Percentiles rank a stretch among this genome's conserved stretches.
Conservation (phyloP, 2,888 invertebrate species). For the Timema cristinae region DNA sequence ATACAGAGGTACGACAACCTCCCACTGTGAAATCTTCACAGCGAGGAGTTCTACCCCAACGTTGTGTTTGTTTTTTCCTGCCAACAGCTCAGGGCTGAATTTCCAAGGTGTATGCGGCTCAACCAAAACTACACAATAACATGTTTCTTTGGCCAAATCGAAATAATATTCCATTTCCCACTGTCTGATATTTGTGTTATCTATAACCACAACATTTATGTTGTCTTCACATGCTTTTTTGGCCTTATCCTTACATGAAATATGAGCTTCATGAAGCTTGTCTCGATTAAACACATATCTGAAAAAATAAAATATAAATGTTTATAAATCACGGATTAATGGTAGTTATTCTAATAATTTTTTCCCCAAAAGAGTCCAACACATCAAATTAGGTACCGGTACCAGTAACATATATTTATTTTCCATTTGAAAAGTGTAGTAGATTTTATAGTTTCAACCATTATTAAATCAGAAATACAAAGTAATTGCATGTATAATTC, state of each 20-base stretch:
- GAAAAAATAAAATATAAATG: constrained; percentile 18
- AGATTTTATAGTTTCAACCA: no score
- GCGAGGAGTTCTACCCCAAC: constrained; percentile 23
- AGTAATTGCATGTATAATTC: no score
- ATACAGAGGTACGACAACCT: constrained; percentile 30
- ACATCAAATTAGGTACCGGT: no score
- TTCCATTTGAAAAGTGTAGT: no score
- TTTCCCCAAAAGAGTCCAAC: no score
- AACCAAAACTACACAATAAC: constrained; percentile 41
- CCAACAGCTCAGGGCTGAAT: constrained; percentile 38
- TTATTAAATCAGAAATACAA: no score
- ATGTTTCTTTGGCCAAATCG: constrained; percentile 36
- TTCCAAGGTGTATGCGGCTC: constrained; percentile 43
- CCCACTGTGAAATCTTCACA: constrained; percentile 26
- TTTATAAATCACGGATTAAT: no score
- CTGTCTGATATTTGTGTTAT: constrained; percentile 42
- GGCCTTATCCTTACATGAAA: constrained; percentile 39
- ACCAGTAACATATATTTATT: no score
- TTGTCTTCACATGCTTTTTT: constrained; percentile 35
- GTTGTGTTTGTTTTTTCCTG: constrained; percentile 29
- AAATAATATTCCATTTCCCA: constrained; percentile 43
- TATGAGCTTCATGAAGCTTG: constrained; percentile 40
- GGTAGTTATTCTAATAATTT: no score
- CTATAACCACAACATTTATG: constrained; percentile 39
- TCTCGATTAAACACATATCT: constrained; percentile 37